Conservation (phyloP, 53 echinoderm and acorn worm species). For the Paracentrotus lividus region DNA sequence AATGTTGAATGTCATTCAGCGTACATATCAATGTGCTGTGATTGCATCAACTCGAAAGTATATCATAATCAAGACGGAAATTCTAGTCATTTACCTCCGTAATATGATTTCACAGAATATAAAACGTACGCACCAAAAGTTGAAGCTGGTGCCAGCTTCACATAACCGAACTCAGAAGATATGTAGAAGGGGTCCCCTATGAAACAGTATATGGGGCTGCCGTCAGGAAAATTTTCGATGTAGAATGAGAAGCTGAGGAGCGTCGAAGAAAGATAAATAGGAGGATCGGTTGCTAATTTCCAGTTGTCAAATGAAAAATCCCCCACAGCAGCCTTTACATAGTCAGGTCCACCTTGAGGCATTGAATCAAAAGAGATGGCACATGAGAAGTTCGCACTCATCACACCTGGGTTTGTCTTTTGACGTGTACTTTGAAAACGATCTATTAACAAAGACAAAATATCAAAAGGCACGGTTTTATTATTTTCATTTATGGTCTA, state of each 20-base stretch:
- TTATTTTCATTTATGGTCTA: no score
- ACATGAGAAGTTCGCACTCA: conserved; percentile 15
- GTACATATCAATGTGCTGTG: no score
- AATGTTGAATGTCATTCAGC: no score
- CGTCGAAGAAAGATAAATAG: not conserved
- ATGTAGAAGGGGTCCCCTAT: not conserved
- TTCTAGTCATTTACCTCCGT: no score
- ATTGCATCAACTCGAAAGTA: no score
- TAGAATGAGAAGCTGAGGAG: not conserved
- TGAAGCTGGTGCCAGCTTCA: not conserved
- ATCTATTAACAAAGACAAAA: not conserved
- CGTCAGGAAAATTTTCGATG: no score
- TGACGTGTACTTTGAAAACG: not conserved
- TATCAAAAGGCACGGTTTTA: no score
- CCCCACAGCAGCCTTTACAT: not conserved
- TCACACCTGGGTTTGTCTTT: conserved; percentile 30
- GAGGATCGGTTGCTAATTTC: not conserved
- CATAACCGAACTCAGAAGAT: not conserved
- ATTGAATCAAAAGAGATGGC: not conserved
- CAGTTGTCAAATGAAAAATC: not conserved
- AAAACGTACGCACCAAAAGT: not conserved
- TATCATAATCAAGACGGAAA: no score
- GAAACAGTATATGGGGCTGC: not conserved
- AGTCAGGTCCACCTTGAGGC: not conserved
- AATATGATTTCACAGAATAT: no score